These are phyloP conservation scores for Bombus pascuorum DNA, from an alignment of 1,140 invertebrate genomes.

Conservation along the genomic window DNA sequence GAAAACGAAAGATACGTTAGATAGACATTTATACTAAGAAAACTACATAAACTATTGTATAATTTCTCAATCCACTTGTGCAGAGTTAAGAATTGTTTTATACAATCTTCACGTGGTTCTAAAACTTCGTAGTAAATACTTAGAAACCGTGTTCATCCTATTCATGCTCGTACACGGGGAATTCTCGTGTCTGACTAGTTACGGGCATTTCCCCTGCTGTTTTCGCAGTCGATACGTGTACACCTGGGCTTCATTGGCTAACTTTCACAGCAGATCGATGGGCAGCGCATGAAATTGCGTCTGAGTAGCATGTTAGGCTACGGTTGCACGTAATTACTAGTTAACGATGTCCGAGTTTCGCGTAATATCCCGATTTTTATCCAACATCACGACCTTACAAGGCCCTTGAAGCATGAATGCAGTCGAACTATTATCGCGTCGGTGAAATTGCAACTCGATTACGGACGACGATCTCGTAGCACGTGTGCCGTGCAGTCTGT, in stretches of 20 bases:
- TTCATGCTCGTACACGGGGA: not conserved
- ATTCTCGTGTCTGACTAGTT: conserved; percentile 12
- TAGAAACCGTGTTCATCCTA: not conserved
- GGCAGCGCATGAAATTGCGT: conserved; percentile 40
- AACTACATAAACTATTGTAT: no score
- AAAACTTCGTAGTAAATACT: not conserved
- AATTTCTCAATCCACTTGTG: not conserved
- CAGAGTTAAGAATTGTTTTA: not conserved
- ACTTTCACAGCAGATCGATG: conserved; percentile 5
- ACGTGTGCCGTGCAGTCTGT: not conserved
- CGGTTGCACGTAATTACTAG: conserved; percentile 50
- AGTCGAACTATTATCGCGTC: not conserved
- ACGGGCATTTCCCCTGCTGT: not conserved
- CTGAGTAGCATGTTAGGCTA: conserved; percentile 1
- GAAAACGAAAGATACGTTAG: not conserved
- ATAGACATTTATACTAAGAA: no score
- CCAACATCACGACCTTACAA: conserved; percentile 27
- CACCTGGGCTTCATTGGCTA: not conserved
- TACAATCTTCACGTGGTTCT: not conserved
- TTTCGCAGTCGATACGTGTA: conserved; percentile 1
- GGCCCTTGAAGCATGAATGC: not conserved
- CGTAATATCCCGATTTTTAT: conserved; percentile 45
- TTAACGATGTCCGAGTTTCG: conserved; percentile 29
- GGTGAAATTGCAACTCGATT: not conserved
- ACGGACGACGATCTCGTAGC: not conserved